Evolutionary conservation across 2,888 invertebrate genomes (phyloP), one percentile per base, ranked within the genome.

Genomic region (Nomada lathburiana): DNA sequence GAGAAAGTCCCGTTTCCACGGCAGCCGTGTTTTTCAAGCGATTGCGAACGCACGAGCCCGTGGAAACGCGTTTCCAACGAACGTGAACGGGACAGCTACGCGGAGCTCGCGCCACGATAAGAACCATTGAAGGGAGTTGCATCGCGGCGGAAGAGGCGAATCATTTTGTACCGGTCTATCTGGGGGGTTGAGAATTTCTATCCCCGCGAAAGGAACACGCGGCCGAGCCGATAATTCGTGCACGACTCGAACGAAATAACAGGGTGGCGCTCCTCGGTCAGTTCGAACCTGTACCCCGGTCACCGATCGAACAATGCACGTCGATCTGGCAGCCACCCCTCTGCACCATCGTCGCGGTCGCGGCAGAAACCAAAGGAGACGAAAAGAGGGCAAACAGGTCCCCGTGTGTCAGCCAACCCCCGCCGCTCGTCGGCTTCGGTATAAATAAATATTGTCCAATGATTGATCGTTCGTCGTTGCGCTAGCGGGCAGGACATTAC

Each of bases 401-500:
- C 75, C 80, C 83, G 65, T 86, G 80, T 83, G 79, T 81, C 80
- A 81, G 72, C 80, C 82, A 73, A 62, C 78, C 63, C 75, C 55
- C 62, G 52, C 72, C 64, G 36, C 60, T 67, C 85, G 69, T 52
- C 76, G 83, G 80, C 76, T 89, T 89, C 88, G 88, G 82, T 91
- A 91, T 90, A 92, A 92, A 92, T 92, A 92, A 92, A 92, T 92
- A 92, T 91, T 90, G 89, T 84, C 86, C 85, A 85, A 89, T 92
- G 92, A 92, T 92, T 92, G 92, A 92, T 92, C 89, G 90, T 86
- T 77, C 77, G 84, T 80, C 86, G 85, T 84, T 79, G 81, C 80
- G 80, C 82, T 88, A 75, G 81, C 81, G 73, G 85, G 86, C 82
- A 89, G 88, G 83, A 89, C 89, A 84, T 91, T 88, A 89, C 90